Percentiles rank a stretch among this genome's conserved stretches.
These are phyloP conservation scores for Hippocampus barbouri DNA, from an alignment of 2,113 vertebrate genomes.

Conservation along the genomic window DNA sequence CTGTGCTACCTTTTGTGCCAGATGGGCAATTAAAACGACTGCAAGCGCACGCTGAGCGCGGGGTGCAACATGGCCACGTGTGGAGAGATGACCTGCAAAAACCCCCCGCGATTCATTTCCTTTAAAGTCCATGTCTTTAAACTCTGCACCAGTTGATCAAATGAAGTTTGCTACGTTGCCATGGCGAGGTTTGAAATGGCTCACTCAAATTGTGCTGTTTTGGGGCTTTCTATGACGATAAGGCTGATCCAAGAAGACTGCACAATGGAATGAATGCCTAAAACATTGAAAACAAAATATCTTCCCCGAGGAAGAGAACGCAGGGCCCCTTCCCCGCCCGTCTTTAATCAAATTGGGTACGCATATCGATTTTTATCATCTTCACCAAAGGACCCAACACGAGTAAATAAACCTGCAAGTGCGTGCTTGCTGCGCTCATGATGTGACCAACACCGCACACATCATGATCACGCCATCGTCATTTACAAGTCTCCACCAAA, in stretches of 20 bases:
- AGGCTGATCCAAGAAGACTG: background rate
- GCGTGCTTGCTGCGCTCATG: no score
- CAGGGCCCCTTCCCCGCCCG: no score
- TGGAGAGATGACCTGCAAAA: constrained; percentile 51
- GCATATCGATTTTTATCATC: no score
- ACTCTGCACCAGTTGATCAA: background rate
- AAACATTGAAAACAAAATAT: no score
- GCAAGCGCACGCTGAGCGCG: constrained; percentile 50
- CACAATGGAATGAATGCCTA: background rate
- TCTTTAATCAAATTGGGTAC: no score
- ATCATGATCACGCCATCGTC: no score
- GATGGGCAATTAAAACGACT: constrained; percentile 61
- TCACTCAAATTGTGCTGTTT: background rate
- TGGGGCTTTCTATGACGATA: background rate
- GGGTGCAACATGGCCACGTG: constrained; percentile 50
- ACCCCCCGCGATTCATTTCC: background rate
- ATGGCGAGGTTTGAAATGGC: constrained; percentile 13
- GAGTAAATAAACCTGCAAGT: no score
- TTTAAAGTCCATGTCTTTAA: constrained; percentile 33
- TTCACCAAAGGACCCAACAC: no score
- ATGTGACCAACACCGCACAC: no score
- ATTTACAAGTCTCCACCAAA: no score
- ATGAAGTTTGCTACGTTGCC: constrained; percentile 1
- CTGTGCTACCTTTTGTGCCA: constrained; percentile 45
- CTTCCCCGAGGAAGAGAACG: no score